phyloP scores from a whole-genome alignment of 1,140 invertebrate genomes.

The Spodoptera litura region DNA sequence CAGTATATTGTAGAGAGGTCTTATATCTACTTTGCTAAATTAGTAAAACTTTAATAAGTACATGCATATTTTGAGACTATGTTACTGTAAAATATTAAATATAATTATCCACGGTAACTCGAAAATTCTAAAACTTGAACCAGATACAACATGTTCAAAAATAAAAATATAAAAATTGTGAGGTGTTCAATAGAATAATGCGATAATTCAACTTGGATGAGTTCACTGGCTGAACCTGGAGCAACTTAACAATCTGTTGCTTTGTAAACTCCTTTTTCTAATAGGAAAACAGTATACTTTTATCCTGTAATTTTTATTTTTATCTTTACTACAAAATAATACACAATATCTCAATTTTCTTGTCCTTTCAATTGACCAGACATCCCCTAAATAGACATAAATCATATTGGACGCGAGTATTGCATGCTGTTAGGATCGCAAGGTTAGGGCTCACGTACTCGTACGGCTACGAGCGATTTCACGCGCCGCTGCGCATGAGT shows the following conservation, averaged over 20 bases:
- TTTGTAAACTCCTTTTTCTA: no score
- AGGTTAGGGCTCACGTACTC: constrained; percentile 1
- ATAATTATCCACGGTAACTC: no score
- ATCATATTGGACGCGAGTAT: constrained; percentile 10
- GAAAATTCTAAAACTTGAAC: no score
- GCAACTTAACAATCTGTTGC: no score
- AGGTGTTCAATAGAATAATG: constrained; percentile 15
- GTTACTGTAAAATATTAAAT: no score
- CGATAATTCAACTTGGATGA: constrained; percentile 10
- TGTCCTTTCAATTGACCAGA: background rate
- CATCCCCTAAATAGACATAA: constrained; percentile 19
- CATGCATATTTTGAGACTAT: no score
- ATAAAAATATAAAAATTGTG: background rate
- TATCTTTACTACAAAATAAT: background rate
- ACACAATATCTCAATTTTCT: background rate
- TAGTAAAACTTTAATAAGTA: no score
- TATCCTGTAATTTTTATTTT: no score
- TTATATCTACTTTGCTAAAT: no score
- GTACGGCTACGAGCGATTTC: constrained; percentile 26
- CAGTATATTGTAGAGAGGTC: no score
- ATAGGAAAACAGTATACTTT: no score
- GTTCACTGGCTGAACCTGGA: no score
- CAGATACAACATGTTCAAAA: background rate
- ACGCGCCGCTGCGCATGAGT: constrained; percentile 44
- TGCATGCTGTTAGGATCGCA: constrained; percentile 20